These are phyloP conservation scores for Diplodus puntazzo DNA, from an alignment of 2,797 vertebrate genomes.

Conservation along the genomic window DNA sequence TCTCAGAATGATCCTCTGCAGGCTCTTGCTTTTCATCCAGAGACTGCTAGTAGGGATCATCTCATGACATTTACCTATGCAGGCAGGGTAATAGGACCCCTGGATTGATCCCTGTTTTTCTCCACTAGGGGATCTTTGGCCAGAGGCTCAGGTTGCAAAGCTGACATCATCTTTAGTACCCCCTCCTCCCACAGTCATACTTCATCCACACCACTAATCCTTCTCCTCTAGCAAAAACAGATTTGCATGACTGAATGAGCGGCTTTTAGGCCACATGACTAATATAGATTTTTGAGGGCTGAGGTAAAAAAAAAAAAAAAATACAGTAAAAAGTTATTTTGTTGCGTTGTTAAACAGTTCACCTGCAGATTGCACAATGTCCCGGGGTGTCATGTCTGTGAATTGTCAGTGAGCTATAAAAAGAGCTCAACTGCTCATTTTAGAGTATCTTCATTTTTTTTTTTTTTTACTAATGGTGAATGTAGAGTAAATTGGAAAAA, in stretches of 20 bases:
- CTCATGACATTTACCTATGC: constrained; percentile 73
- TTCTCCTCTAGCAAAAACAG: constrained; percentile 17
- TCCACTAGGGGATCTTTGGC: constrained; percentile 47
- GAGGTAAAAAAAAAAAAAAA: constrained; percentile 13
- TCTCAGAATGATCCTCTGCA: constrained; percentile 28
- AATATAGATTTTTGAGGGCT: constrained; percentile 1
- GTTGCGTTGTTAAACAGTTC: not conserved
- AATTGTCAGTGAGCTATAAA: not conserved
- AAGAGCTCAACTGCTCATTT: not conserved
- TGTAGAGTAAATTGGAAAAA: constrained; percentile 8
- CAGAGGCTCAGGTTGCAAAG: constrained; percentile 63
- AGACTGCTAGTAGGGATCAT: constrained; percentile 60
- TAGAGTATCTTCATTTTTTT: not conserved
- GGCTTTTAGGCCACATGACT: constrained; percentile 7
- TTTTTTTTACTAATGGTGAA: not conserved
- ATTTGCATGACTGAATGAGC: constrained; percentile 46
- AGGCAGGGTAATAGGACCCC: constrained; percentile 68
- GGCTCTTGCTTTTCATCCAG: constrained; percentile 55
- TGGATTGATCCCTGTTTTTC: constrained; percentile 57
- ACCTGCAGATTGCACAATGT: not conserved
- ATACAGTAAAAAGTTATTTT: not conserved
- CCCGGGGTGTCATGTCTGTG: not conserved
- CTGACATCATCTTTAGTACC: constrained; percentile 63
- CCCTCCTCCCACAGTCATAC: constrained; percentile 22
- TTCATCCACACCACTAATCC: constrained; percentile 33